Percentiles rank a stretch among this genome's conserved stretches.
Conservation (phyloP, 2,113 vertebrate genomes). For the Cebidichthys violaceus region DNA sequence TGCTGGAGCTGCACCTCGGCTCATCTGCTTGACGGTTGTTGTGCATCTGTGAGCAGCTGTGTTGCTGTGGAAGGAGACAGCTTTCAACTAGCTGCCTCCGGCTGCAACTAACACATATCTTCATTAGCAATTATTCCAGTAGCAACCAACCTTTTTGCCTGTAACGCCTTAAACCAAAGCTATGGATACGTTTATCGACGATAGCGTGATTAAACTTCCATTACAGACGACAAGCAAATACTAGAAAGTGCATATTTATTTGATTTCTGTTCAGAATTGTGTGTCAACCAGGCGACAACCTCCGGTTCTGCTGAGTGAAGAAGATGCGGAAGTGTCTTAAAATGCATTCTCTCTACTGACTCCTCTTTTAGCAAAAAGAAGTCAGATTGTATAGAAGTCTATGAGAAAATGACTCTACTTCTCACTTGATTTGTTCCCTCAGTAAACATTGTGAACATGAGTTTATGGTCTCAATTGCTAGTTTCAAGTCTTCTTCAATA, state of each 20-base stretch:
- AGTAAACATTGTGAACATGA: background rate
- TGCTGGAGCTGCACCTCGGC: slow-evolving; percentile 26
- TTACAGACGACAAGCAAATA: background rate
- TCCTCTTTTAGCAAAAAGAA: too few species aligned
- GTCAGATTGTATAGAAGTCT: background rate
- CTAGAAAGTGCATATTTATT: background rate
- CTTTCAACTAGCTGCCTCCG: slow-evolving; percentile 24
- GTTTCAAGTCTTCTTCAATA: background rate
- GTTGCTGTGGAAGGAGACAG: slow-evolving; percentile 28
- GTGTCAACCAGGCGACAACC: too few species aligned
- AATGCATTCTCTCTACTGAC: background rate
- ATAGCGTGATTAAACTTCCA: background rate
- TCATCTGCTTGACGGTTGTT: slow-evolving; percentile 44
- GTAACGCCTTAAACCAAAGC: background rate
- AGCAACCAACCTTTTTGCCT: background rate
- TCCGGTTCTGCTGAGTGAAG: too few species aligned
- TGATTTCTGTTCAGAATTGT: background rate
- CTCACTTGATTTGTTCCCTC: background rate
- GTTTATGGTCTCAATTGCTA: background rate
- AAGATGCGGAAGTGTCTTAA: too few species aligned
- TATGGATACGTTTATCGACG: background rate
- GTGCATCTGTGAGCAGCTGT: slow-evolving; percentile 57
- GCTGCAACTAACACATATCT: slow-evolving; percentile 14
- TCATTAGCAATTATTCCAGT: slow-evolving; percentile 6
- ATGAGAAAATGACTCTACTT: background rate